Evolutionary conservation across 30 jellyfish, hydroid and myxozoan species (phyloP).

Genomic region (Hydra vulgaris): DNA sequence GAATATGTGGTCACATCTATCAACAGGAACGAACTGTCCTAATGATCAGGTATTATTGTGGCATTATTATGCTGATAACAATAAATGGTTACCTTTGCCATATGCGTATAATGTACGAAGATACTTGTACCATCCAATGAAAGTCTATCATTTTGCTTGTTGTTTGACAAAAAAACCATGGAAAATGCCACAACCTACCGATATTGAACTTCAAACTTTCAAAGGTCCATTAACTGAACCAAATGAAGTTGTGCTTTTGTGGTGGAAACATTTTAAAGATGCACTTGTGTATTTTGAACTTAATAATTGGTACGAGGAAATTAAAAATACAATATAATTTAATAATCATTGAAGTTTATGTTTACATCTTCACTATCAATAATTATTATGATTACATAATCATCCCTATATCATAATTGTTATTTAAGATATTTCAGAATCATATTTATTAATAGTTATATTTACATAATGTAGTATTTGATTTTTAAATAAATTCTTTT

Average conservation of each 20-base stretch:
- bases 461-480: too few relatives aligned
- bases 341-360: too few relatives aligned
- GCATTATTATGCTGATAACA: conserved; percentile 93
- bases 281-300: conserved; percentile 58
- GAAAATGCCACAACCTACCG: conserved; percentile 51
- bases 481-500: too few relatives aligned
- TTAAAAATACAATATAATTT: conserved; percentile 17
- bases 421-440: too few relatives aligned
- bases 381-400: too few relatives aligned
- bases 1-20: conserved; percentile 83
- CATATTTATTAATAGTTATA: too few relatives aligned
- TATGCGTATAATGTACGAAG: conserved; percentile 92
- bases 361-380: too few relatives aligned
- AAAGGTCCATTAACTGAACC: conserved; percentile 77
- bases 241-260: conserved; percentile 49
- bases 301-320: conserved; percentile 64
- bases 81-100: conserved; percentile 85
- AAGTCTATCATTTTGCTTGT: conserved; percentile 94
- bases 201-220: conserved; percentile 23
- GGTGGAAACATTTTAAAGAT: conserved; percentile 82
- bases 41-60: conserved; percentile 87
- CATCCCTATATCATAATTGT: too few relatives aligned
- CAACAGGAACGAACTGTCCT: conserved; percentile 67
- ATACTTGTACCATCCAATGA: conserved; percentile 84
- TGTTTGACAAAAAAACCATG: conserved; percentile 92